phyloP scores from a whole-genome alignment of 2,113 vertebrate genomes.

The Rhinogobius similis region DNA sequence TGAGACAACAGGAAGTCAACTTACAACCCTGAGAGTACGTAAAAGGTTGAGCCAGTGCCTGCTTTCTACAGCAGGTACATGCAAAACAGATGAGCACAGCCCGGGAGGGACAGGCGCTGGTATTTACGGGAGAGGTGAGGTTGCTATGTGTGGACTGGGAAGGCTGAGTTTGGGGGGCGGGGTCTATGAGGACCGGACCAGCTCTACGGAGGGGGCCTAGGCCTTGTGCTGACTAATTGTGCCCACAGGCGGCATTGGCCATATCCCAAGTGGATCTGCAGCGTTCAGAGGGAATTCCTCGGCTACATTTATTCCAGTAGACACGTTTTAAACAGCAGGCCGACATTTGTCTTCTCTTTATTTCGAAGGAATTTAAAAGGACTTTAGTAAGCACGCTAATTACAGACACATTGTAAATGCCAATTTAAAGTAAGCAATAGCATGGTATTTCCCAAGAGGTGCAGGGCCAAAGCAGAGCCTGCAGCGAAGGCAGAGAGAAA shows the following conservation, averaged over 20 bases:
- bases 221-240: slow-evolving; percentile 61
- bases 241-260: slow-evolving; percentile 55
- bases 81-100: slow-evolving; percentile 44
- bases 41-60: slow-evolving; percentile 19
- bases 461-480: background rate
- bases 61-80: slow-evolving; percentile 40
- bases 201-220: slow-evolving; percentile 19
- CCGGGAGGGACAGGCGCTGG: slow-evolving; percentile 37
- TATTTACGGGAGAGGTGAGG: slow-evolving; percentile 53
- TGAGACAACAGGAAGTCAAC: slow-evolving; percentile 41
- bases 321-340: slow-evolving; percentile 36
- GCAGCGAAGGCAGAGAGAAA: background rate
- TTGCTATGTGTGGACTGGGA: slow-evolving; percentile 41
- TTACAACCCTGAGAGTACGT: slow-evolving; percentile 20
- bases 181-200: slow-evolving; percentile 36
- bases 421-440: slow-evolving; percentile 7
- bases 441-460: slow-evolving; percentile 27
- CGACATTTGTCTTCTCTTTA: slow-evolving; percentile 25
- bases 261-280: slow-evolving; percentile 35
- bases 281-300: slow-evolving; percentile 62
- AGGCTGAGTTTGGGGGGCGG: slow-evolving; percentile 52
- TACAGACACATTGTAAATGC: slow-evolving; percentile 33
- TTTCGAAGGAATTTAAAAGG: slow-evolving; percentile 17
- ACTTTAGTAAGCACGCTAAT: slow-evolving; percentile 26
- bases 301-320: slow-evolving; percentile 2